These are phyloP conservation scores for Eupithecia tripunctaria DNA, from an alignment of 2,888 invertebrate genomes.

Conservation along the genomic window DNA sequence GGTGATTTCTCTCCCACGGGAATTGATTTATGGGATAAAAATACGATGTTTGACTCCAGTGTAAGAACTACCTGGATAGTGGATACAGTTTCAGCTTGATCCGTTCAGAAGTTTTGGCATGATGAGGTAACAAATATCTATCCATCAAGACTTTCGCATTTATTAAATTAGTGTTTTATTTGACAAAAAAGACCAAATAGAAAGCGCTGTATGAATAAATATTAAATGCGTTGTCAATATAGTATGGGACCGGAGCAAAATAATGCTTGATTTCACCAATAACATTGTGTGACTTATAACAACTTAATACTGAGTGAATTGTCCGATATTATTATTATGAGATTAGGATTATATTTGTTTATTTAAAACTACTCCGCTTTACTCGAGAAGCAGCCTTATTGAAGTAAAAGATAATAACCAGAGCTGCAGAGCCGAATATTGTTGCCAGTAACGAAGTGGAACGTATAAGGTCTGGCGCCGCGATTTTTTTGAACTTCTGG, in stretches of 20 bases:
- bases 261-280: not conserved
- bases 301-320: too few species aligned
- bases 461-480: slow-evolving; percentile 85
- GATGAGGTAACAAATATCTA: too few species aligned
- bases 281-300: not conserved
- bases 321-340: too few species aligned
- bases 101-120: too few species aligned
- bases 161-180: too few species aligned
- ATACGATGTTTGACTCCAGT: too few species aligned
- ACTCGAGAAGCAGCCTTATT: not conserved
- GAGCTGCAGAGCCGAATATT: slow-evolving; percentile 88
- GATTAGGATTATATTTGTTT: not conserved
- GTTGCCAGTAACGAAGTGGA: slow-evolving; percentile 92
- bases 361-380: not conserved
- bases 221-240: not conserved
- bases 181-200: not conserved
- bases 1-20: too few species aligned
- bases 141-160: too few species aligned
- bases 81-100: too few species aligned
- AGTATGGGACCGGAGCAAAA: not conserved
- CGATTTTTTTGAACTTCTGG: slow-evolving; percentile 57
- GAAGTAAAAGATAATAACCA: slow-evolving; percentile 47
- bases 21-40: too few species aligned
- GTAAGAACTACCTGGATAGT: too few species aligned
- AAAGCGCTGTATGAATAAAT: not conserved